phyloP scores from a whole-genome alignment of 2,888 invertebrate genomes.

The Dolichomitus sp. region DNA sequence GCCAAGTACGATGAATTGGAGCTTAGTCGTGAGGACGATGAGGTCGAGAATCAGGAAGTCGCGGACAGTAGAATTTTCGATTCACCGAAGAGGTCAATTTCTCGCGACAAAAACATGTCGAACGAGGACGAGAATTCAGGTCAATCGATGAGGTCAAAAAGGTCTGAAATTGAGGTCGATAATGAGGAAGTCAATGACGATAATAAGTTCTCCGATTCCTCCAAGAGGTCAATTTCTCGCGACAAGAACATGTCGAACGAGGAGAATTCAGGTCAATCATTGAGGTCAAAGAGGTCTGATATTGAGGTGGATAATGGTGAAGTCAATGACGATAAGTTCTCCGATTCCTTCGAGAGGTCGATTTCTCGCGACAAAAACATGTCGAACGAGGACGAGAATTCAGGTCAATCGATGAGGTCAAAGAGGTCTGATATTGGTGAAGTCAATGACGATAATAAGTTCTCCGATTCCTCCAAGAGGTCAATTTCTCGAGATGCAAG shows the following conservation, averaged over 20 bases:
- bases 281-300: conserved; percentile 46
- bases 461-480: conserved; percentile 26
- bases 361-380: neutral
- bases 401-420: neutral
- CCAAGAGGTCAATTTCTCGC: conserved; percentile 27
- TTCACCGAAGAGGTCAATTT: conserved; percentile 36
- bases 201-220: neutral
- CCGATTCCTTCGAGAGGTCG: conserved; percentile 38
- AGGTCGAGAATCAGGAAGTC: conserved; percentile 14
- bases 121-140: neutral
- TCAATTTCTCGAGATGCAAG: conserved; percentile 1
- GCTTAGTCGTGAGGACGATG: conserved; percentile 65
- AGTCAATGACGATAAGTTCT: neutral
- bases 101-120: neutral
- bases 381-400: neutral
- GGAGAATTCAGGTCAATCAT: neutral
- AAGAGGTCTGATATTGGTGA: conserved; percentile 49
- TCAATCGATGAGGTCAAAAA: conserved; percentile 28
- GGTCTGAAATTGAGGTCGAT: conserved; percentile 37
- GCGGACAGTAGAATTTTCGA: neutral
- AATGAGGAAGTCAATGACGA: too few relatives aligned
- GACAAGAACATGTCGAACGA: neutral
- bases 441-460: conserved; percentile 2
- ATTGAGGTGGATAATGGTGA: too few relatives aligned
- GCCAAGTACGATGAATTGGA: conserved; percentile 77